These are phyloP conservation scores for Torymus tubicola DNA, from an alignment of 2,888 invertebrate genomes.

Conservation along the genomic window DNA sequence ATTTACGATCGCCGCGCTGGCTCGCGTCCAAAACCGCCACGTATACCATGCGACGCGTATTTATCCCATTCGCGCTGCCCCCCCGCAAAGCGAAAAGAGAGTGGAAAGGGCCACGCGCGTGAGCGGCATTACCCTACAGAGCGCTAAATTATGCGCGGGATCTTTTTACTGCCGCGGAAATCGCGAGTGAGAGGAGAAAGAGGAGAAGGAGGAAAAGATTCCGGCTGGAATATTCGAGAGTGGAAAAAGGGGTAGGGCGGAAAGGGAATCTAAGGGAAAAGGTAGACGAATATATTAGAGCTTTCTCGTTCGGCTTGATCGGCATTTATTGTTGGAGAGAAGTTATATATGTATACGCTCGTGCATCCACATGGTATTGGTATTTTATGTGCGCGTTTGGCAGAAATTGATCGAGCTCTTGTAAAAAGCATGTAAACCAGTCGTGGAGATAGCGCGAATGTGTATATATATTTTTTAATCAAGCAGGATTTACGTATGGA, in stretches of 20 bases:
- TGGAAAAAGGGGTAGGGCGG: not conserved
- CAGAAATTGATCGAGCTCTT: constrained; percentile 43
- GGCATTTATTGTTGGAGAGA: constrained; percentile 20
- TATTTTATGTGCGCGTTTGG: constrained; percentile 11
- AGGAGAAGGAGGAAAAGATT: not conserved
- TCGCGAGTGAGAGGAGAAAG: constrained; percentile 59
- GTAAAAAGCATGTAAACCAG: constrained; percentile 36
- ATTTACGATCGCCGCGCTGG: constrained; percentile 54
- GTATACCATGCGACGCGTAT: not conserved
- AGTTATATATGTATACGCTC: not conserved
- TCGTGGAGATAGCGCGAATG: constrained; percentile 21
- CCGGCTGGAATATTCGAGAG: constrained; percentile 15
- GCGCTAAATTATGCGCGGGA: constrained; percentile 73
- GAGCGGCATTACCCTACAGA: constrained; percentile 70
- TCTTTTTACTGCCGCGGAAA: constrained; percentile 71
- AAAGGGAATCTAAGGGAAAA: not conserved
- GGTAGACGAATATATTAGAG: constrained; percentile 29
- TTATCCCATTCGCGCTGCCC: not conserved
- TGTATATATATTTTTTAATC: constrained; percentile 31
- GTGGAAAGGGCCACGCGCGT: constrained; percentile 12
- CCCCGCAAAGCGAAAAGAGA: constrained; percentile 5
- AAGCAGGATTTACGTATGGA: not conserved
- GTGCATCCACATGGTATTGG: not conserved
- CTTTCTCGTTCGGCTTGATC: constrained; percentile 31
- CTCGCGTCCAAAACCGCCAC: constrained; percentile 42